These are phyloP conservation scores for Xenotilapia caudafasciata DNA, from an alignment of 2,113 vertebrate genomes.

Conservation along the genomic window DNA sequence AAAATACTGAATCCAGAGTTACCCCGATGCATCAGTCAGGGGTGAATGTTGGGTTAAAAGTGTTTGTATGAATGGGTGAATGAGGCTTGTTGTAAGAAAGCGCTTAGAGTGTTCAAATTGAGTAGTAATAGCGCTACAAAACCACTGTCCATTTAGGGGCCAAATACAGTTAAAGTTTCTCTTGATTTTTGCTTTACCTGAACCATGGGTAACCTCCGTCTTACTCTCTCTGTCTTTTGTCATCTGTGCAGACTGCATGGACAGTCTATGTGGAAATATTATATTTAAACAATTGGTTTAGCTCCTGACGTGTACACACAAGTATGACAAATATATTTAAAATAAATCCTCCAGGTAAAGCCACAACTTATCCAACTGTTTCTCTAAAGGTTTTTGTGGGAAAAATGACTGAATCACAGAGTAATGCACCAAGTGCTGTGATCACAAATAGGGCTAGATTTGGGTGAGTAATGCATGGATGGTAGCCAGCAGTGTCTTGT, in stretches of 20 bases:
- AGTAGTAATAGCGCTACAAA: accelerated
- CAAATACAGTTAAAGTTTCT: not conserved
- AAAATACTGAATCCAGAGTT: not conserved
- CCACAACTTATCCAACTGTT: accelerated
- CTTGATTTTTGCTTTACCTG: not conserved
- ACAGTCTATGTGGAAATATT: not conserved
- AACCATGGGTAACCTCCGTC: not conserved
- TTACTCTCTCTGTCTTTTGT: not conserved
- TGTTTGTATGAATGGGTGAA: not conserved
- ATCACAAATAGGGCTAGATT: not conserved
- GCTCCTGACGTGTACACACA: accelerated
- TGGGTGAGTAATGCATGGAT: not conserved
- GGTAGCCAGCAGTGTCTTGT: not conserved
- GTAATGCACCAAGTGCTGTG: not conserved
- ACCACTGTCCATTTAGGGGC: not conserved
- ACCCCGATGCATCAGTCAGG: not conserved
- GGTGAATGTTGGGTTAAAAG: not conserved
- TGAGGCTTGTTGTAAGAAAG: not conserved
- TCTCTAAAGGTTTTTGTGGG: not conserved
- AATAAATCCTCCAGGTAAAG: not conserved
- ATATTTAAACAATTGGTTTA: not conserved
- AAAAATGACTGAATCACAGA: not conserved
- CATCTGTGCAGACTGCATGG: not conserved
- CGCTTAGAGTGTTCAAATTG: not conserved
- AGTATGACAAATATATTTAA: accelerated